Conservation (phyloP, 2,797 vertebrate species). For the Distichodus sexfasciatus region DNA sequence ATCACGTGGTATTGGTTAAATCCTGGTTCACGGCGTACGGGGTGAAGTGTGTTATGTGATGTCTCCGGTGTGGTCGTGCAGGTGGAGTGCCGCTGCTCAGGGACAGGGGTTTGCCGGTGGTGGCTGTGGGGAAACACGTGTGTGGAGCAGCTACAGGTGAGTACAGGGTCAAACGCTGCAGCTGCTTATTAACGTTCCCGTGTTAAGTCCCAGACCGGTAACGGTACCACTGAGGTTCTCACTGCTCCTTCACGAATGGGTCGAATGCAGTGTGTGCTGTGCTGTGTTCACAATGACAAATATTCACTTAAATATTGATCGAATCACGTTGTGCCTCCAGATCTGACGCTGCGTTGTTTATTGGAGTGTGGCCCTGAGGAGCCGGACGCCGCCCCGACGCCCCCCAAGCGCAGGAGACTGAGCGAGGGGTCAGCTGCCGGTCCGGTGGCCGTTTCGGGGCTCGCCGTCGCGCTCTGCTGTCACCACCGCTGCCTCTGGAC, state of each 20-base stretch:
- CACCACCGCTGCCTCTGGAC: slow-evolving; percentile 96
- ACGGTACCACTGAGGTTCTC: too few relatives aligned
- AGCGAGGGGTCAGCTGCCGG: neutral
- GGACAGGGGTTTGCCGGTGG: slow-evolving; percentile 76
- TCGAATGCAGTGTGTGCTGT: too few relatives aligned
- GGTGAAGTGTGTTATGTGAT: too few relatives aligned
- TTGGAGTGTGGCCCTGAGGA: slow-evolving; percentile 64
- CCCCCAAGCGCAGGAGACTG: slow-evolving; percentile 72
- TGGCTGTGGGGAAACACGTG: slow-evolving; percentile 93
- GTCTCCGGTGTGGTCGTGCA: slow-evolving; percentile 54
- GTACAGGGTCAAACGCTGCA: neutral
- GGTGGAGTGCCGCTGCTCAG: slow-evolving; percentile 80
- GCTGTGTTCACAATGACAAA: too few relatives aligned
- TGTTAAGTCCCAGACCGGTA: too few relatives aligned
- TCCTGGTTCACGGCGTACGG: too few relatives aligned
- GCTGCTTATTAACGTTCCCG: neutral
- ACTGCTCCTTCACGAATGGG: too few relatives aligned
- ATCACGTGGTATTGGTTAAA: too few relatives aligned
- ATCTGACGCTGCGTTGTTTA: slow-evolving; percentile 91
- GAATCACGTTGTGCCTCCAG: slow-evolving; percentile 59
- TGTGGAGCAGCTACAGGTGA: slow-evolving; percentile 93
- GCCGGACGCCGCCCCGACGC: slow-evolving; percentile 58
- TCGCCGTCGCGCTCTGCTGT: slow-evolving; percentile 91
- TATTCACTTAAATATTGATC: too few relatives aligned
- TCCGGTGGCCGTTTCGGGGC: slow-evolving; percentile 72